Evolutionary conservation across 2,113 vertebrate species (phyloP).

Genomic region (Mystacornis crossleyi): DNA sequence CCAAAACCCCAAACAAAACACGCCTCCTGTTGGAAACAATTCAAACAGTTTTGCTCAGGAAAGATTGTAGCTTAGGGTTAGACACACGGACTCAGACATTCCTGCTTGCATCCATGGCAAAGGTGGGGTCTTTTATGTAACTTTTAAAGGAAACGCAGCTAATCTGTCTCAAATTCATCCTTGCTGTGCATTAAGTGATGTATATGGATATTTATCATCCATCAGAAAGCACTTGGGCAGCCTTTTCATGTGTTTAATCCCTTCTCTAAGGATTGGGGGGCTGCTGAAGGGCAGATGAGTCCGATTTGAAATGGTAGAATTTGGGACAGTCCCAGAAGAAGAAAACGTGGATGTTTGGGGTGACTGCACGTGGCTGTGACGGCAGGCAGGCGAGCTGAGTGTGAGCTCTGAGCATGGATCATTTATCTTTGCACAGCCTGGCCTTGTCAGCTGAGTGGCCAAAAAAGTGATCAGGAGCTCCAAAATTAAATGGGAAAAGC

Average conservation of each 20-base stretch:
- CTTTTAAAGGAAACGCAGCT: background rate
- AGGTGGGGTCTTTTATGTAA: background rate
- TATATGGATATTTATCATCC: accelerated
- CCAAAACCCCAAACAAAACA: background rate
- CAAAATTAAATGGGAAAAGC: background rate
- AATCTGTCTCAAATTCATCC: background rate
- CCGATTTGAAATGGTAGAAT: background rate
- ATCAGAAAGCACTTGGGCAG: background rate
- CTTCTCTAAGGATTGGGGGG: background rate
- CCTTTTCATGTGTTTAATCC: background rate
- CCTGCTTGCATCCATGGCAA: background rate
- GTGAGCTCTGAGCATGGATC: background rate
- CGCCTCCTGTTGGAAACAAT: background rate
- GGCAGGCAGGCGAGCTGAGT: accelerated
- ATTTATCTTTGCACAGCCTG: background rate
- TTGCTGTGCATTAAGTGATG: background rate
- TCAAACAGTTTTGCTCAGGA: background rate
- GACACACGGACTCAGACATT: background rate
- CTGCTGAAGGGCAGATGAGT: background rate
- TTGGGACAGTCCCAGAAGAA: background rate
- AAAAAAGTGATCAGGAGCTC: background rate
- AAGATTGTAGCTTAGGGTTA: background rate
- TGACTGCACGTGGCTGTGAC: accelerated
- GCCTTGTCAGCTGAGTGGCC: background rate
- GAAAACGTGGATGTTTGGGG: accelerated